Evolutionary conservation across 1,140 invertebrate species (phyloP).

Genomic region (Geopemphigus sp.): DNA sequence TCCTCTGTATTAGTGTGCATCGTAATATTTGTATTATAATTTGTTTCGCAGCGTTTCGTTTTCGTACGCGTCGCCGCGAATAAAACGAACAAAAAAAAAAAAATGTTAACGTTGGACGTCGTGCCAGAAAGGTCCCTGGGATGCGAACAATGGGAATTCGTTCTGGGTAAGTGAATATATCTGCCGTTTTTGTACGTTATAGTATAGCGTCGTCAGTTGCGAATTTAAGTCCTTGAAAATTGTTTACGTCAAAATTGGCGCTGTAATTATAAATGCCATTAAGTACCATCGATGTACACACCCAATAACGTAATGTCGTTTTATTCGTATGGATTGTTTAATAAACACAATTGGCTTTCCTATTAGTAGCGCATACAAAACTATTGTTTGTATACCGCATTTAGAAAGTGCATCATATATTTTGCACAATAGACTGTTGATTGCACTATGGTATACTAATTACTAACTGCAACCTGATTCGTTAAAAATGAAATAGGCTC

Average conservation of each 20-base stretch:
- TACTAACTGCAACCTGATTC: not conserved
- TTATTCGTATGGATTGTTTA: too few relatives aligned
- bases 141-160: slow-evolving; percentile 96
- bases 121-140: slow-evolving; percentile 91
- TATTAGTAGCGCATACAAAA: too few relatives aligned
- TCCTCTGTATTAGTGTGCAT: not conserved
- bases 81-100: too few relatives aligned
- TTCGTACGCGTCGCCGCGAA: not conserved
- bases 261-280: too few relatives aligned
- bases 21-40: not conserved
- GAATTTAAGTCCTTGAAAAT: slow-evolving; percentile 50
- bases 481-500: not conserved
- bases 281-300: too few relatives aligned
- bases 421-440: not conserved
- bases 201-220: not conserved
- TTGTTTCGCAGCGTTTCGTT: not conserved
- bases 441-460: not conserved
- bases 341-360: too few relatives aligned
- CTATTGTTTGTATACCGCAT: slow-evolving; percentile 54
- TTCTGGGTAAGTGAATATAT: slow-evolving; percentile 78
- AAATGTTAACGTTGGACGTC: slow-evolving; percentile 93
- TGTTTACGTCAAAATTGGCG: too few relatives aligned
- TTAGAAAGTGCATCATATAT: slow-evolving; percentile 73
- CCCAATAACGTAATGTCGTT: too few relatives aligned
- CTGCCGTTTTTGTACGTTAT: too few relatives aligned